phyloP scores from a whole-genome alignment of 2,113 vertebrate species.

The Bubo bubo region DNA sequence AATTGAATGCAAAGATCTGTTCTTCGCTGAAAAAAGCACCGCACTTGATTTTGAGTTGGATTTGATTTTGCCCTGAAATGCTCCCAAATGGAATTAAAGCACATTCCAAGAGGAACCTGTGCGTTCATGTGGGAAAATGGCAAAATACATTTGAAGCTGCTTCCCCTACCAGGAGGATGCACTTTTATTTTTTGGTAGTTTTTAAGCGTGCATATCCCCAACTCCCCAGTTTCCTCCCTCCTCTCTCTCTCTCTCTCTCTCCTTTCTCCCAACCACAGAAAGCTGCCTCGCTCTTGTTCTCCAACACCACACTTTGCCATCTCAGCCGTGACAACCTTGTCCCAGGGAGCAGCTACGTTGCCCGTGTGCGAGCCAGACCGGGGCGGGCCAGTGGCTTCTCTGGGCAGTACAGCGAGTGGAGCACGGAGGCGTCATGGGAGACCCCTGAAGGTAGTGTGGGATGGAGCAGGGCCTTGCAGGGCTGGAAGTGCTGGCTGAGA shows the following conservation, averaged over 20 bases:
- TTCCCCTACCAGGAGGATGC: background rate
- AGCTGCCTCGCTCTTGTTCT: background rate
- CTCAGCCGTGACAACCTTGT: constrained; percentile 7
- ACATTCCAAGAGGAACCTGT: background rate
- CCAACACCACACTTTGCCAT: background rate
- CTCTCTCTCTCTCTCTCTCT: background rate
- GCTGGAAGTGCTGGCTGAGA: background rate
- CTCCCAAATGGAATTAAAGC: background rate
- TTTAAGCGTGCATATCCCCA: too few relatives aligned
- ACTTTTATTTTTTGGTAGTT: too few relatives aligned
- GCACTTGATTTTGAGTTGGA: background rate
- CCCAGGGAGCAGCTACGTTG: constrained; percentile 58
- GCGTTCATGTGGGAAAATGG: background rate
- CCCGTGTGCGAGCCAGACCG: constrained; percentile 59
- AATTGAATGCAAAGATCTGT: background rate
- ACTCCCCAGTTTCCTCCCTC: fast-evolving
- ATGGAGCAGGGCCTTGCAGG: fast-evolving
- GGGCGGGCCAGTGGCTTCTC: background rate
- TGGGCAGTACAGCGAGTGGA: constrained; percentile 68
- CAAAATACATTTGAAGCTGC: background rate
- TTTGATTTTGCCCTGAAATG: background rate
- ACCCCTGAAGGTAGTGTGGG: constrained; percentile 63
- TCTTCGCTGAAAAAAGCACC: background rate
- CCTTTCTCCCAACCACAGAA: constrained; percentile 20
- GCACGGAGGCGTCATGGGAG: constrained; percentile 37